Percentiles rank a stretch among this genome's conserved stretches.
Evolutionary conservation across 2,797 vertebrate species (phyloP).

Genomic region (Coendou prehensilis): DNA sequence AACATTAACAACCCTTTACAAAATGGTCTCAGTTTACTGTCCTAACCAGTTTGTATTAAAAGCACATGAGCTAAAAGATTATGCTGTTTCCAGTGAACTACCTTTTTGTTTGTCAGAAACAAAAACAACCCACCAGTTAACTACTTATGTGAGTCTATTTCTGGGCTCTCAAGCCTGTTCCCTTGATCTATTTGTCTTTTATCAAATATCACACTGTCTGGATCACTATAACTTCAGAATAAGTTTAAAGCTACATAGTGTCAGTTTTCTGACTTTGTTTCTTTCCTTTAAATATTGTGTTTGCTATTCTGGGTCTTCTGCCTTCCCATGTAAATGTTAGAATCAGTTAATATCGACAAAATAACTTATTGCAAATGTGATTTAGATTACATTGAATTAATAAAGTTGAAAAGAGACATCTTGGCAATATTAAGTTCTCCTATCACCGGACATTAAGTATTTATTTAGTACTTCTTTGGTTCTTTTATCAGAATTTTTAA

Average conservation of each 20-base stretch:
- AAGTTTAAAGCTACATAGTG: not conserved
- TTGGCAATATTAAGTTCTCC: not conserved
- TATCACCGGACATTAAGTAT: not conserved
- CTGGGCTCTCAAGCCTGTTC: not conserved
- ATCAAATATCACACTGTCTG: not conserved
- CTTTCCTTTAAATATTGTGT: not conserved
- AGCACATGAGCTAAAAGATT: constrained; percentile 1
- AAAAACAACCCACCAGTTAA: not conserved
- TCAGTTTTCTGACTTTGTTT: not conserved
- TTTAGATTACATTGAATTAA: not conserved
- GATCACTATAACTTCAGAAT: not conserved
- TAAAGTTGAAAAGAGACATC: not conserved
- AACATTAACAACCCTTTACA: not conserved
- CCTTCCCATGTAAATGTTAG: not conserved
- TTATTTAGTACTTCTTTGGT: not conserved
- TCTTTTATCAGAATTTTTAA: not conserved
- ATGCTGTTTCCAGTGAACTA: not conserved
- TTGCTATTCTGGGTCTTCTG: not conserved
- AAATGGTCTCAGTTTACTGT: not conserved
- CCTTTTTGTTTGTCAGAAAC: not conserved
- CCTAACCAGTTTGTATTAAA: constrained; percentile 2
- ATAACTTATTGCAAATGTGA: not conserved
- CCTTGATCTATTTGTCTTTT: not conserved
- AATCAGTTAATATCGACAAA: not conserved
- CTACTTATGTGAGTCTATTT: not conserved